Evolutionary conservation across 2,797 vertebrate genomes (phyloP).

Genomic region (Prionace glauca): DNA sequence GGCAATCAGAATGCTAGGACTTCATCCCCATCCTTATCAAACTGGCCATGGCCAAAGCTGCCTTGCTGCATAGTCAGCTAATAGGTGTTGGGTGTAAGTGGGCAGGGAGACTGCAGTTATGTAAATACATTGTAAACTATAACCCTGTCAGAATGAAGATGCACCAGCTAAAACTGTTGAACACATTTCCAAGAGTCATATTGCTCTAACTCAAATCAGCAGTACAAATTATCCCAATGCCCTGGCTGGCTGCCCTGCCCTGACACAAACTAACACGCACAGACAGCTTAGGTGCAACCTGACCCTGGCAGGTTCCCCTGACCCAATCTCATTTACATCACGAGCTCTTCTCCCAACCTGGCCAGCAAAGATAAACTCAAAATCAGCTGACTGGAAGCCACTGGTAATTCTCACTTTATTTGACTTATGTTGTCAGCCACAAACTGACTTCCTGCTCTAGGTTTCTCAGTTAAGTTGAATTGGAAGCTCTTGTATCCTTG

Average conservation of each 20-base stretch:
- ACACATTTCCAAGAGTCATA: constrained; percentile 44
- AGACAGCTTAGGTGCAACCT: not conserved
- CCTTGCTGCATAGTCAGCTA: constrained; percentile 52
- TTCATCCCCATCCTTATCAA: constrained; percentile 47
- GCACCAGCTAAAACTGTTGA: constrained; percentile 50
- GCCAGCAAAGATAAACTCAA: not conserved
- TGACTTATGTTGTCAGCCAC: not conserved
- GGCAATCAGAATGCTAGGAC: constrained; percentile 49
- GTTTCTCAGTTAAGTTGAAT: not conserved
- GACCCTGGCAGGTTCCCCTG: not conserved
- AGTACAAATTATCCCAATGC: not conserved
- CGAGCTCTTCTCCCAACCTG: not conserved
- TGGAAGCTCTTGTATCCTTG: not conserved
- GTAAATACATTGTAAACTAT: constrained; percentile 43
- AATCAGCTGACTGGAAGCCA: not conserved
- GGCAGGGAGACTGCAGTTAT: not conserved
- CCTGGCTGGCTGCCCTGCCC: not conserved
- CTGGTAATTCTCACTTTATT: not conserved
- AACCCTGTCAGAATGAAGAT: constrained; percentile 51
- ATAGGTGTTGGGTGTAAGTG: constrained; percentile 33
- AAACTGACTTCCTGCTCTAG: not conserved
- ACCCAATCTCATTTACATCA: not conserved
- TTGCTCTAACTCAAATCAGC: not conserved
- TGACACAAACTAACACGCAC: not conserved
- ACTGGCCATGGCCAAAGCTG: constrained; percentile 53